Evolutionary conservation across 2,113 vertebrate species (phyloP).

Genomic region (Neomonachus schauinslandi): DNA sequence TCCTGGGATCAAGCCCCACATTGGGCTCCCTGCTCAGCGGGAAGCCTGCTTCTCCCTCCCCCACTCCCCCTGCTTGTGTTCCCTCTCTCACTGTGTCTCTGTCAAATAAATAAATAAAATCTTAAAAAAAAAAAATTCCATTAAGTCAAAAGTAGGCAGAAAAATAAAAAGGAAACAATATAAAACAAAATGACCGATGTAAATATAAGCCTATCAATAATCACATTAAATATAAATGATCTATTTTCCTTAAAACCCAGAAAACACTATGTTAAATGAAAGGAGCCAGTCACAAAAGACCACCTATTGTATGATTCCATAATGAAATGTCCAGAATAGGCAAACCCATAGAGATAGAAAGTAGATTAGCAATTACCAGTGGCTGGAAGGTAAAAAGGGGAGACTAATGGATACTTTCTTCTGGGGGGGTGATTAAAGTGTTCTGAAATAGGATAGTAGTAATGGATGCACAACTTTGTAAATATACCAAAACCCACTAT

Average conservation of each 20-base stretch:
- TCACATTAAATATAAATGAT: neutral
- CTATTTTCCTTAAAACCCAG: neutral
- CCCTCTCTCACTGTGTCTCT: too few relatives aligned
- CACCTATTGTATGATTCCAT: neutral
- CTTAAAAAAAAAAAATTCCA: too few relatives aligned
- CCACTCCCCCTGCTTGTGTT: too few relatives aligned
- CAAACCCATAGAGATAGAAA: neutral
- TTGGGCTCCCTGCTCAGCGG: too few relatives aligned
- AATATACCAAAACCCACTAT: neutral
- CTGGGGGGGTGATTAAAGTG: neutral
- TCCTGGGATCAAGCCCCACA: too few relatives aligned
- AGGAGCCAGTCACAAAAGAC: neutral
- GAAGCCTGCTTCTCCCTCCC: too few relatives aligned
- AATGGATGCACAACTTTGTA: neutral
- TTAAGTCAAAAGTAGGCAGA: neutral
- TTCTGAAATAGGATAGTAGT: neutral
- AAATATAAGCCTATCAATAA: neutral
- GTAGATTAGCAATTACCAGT: neutral
- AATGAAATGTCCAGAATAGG: neutral
- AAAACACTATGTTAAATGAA: neutral
- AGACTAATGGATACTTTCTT: neutral
- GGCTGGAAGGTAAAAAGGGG: neutral
- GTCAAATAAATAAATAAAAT: too few relatives aligned
- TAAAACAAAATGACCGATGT: neutral
- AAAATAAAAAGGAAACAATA: neutral